Base-by-base conservation (phyloP, 1,140 invertebrate species). In the Cheumatopsyche charites region DNA sequence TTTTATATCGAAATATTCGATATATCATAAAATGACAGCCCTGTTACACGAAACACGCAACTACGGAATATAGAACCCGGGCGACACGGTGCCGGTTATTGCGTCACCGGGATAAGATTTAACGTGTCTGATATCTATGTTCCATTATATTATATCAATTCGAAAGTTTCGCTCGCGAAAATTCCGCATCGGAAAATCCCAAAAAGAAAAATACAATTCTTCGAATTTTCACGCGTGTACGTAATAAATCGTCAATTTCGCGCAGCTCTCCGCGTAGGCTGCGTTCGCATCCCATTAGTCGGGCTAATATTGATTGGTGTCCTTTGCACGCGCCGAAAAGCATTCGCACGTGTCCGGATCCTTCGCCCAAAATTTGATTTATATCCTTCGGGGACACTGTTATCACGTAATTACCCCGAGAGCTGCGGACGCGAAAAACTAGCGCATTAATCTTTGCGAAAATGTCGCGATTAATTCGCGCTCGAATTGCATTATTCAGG, bases 401-500 rank as follows among this genome's bases (percentile, higher is more conserved):
- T 58, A 58, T 58, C 55, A 58, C 55, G 23, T 58, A 58, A 58
- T 58, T 58, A 58, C 21, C 49, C 15, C 17, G 15, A 49, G 45
- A 4, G 49, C 2, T 52, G n/a, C 2, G 49, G 17, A 21, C 12
- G 21, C 11, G 55, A 58, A 58, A 26, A 26, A 26, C 21, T 23
- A 25, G 6, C 47, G 47, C 47, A 58, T 58, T 58, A 58, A 58
- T 58, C 55, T 58, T 58, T 19, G 23, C 43, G 43, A 12, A 19
- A 58, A 26, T 58, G 55, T 58, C 55, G 21, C 55, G 55, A 58
- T 58, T 58, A 58, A 58, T 58, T 58, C 21, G 23, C 55, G 55
- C 55, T 23, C 21, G 12, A 12, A 19, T 58, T 58, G 55, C 55
- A 58, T 58, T 25, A 25, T 58, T 58, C 55, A 19, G 23, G n/a